A percentile compares a stretch with the other conserved stretches of the same genome.
Evolutionary conservation across 1,140 invertebrate species (phyloP).

Genomic region (Diplogasteroides magnus): DNA sequence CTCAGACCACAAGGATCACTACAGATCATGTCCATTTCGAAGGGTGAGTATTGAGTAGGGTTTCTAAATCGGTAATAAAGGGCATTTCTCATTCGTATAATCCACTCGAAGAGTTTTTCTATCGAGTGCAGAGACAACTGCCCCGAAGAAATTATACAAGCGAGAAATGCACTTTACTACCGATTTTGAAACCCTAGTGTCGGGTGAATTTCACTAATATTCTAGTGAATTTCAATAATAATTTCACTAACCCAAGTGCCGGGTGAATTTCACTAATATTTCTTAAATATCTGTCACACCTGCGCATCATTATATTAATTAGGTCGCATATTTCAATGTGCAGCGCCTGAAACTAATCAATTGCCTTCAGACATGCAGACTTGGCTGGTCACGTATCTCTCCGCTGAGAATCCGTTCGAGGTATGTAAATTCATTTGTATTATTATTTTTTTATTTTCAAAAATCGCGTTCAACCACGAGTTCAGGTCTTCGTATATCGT

Average conservation of each 20-base stretch:
- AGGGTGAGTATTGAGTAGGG: conserved; percentile 15
- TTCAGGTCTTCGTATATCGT: conserved; percentile 37
- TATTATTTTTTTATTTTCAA: conserved; percentile 10
- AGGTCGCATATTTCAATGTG: too few species aligned
- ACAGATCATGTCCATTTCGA: conserved; percentile 39
- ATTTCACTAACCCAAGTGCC: too few species aligned
- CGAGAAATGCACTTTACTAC: too few species aligned
- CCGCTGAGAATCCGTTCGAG: conserved; percentile 53
- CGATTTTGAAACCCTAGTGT: too few species aligned
- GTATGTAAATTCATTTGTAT: conserved; percentile 6
- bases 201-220: background rate
- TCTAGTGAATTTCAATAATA: background rate
- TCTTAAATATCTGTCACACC: background rate
- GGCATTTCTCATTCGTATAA: too few species aligned
- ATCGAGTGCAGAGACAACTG: too few species aligned
- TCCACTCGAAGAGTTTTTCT: too few species aligned
- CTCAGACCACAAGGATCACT: conserved; percentile 41
- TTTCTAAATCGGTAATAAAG: too few species aligned
- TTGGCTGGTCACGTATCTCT: conserved; percentile 51
- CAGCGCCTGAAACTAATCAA: background rate
- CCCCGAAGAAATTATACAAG: too few species aligned
- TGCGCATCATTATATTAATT: too few species aligned
- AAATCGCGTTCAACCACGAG: conserved; percentile 17
- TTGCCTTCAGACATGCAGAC: conserved; percentile 46
- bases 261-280: too few species aligned